Percentiles rank a stretch among this genome's conserved stretches.
Conservation (phyloP, 2,797 vertebrate species). For the Galago senegalensis region DNA sequence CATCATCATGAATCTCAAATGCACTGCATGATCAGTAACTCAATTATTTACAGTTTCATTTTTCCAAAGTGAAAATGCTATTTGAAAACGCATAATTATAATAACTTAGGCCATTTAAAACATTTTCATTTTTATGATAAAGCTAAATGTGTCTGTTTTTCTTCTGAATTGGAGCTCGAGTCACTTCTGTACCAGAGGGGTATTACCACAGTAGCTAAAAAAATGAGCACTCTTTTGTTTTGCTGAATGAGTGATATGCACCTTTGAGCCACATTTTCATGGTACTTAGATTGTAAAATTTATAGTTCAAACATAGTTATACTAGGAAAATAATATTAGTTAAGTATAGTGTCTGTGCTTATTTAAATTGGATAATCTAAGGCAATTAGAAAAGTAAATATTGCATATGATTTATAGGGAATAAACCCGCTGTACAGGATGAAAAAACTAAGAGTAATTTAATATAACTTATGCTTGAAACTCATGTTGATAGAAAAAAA, state of each 20-base stretch:
- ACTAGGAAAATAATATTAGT: neutral
- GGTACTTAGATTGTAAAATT: neutral
- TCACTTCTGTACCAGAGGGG: neutral
- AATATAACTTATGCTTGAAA: conserved; percentile 50
- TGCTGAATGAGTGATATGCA: neutral
- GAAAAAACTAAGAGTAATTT: conserved; percentile 5
- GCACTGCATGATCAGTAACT: neutral
- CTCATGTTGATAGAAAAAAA: neutral
- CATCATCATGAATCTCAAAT: neutral
- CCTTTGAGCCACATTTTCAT: neutral
- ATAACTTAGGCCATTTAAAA: neutral
- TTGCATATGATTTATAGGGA: neutral
- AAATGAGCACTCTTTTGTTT: neutral
- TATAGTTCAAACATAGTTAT: neutral
- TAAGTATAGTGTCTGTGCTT: neutral
- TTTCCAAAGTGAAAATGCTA: conserved; percentile 12
- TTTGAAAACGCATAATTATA: neutral
- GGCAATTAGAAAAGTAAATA: neutral
- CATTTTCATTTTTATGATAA: conserved; percentile 28
- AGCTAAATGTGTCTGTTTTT: neutral
- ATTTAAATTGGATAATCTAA: conserved; percentile 51
- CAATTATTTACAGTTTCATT: neutral
- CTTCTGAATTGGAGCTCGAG: neutral
- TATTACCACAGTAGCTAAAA: neutral
- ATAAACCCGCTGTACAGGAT: neutral